Evolutionary conservation across 2,888 invertebrate species (phyloP), one percentile per base, ranked within the genome.

Genomic region (Margaritifera margaritifera): DNA sequence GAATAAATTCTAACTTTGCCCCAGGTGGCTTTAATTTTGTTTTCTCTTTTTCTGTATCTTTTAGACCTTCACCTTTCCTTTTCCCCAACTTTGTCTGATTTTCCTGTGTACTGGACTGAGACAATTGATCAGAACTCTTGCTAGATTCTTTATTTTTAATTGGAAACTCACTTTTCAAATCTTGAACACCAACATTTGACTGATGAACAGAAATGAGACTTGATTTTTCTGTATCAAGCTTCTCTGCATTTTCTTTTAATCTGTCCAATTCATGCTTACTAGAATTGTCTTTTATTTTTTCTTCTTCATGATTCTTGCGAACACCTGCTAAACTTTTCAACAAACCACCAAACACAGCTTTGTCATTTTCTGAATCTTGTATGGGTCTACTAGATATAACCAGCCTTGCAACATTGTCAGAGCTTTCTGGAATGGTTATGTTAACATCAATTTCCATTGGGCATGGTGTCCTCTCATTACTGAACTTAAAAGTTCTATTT

Each of bases 311-410:
- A 54, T 73, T 77, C 6, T 71, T 64, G 27, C 84, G 71, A 20
- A 84, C 77, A 74, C 72, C 74, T 22, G 83, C 82, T 66, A 84
- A 70, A 71, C 78, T 80, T 72, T 81, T 80, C 25, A 84, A 67
- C 8, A 84, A 61, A 15, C 83, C 84, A 57, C 81, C 80, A 31
- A 82, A 68, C 22, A 84, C 77, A 67, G 75, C 64, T 62, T 75
- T 64, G 52, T 78, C 70, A 24, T 80, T 67, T 51, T 71, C 69
- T 62, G 71, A 71, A 64, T 75, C 69, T 20, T 64, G 24, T n/a
- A 64, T 52, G 54, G 60, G 60, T 59, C 68, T 75, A 25, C 72
- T 77, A 31, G 75, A 75, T 52, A 65, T 64, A 8, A 71, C 72
- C 55, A 79, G 31, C n/a, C 77, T 75, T 61, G 79, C 80, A 52